Evolutionary conservation across 2,888 invertebrate species (phyloP), one percentile per base, ranked within the genome.

Genomic region (Amblyteles armatorius): DNA sequence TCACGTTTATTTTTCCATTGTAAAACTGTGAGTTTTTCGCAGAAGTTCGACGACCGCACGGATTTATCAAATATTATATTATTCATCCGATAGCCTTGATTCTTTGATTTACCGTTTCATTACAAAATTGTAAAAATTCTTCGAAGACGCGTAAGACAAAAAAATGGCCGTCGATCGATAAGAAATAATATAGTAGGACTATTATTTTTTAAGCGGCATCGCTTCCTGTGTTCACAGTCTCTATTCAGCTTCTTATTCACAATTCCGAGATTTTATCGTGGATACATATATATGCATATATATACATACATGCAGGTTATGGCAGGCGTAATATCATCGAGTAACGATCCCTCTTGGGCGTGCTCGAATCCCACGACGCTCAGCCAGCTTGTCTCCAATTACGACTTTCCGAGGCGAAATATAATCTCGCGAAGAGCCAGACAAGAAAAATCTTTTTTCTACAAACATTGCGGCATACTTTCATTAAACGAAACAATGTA

Each of bases 211-310:
- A 4, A 22, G 44, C n/a, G 40, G 19, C 19, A 40, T 29, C n/a
- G 26, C 4, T 44, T 9, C 22, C 29, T 44, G 5, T 33, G 26
- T n/a, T 44, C 29, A 11, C 48, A 26, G 44, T n/a, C 74, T 36
- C 7, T 1, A 33, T 36, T 16, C 19, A 19, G 48, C 65, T 65
- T 65, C 7, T 50, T 50, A 50, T 52, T 60, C 50, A 19, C 74
- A 44, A 76, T 76, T 50, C 50, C 50, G 13, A 50, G 50, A 76
- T 33, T 76, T 65, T 65, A 65, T 65, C 33, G 50, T 65, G 36
- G 52, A 76, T 33, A n/a, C 4, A 40, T 5, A 40, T 40, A 40
- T 40, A 11, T 40, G 1, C 4, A 36, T 7, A 36, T 1, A 7
- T 11, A 33, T 65, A 65, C 33, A 16, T 9, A 60, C 63, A 65